Evolutionary conservation across 1,140 invertebrate genomes (phyloP).

Genomic region (Leptoteleia sp.): DNA sequence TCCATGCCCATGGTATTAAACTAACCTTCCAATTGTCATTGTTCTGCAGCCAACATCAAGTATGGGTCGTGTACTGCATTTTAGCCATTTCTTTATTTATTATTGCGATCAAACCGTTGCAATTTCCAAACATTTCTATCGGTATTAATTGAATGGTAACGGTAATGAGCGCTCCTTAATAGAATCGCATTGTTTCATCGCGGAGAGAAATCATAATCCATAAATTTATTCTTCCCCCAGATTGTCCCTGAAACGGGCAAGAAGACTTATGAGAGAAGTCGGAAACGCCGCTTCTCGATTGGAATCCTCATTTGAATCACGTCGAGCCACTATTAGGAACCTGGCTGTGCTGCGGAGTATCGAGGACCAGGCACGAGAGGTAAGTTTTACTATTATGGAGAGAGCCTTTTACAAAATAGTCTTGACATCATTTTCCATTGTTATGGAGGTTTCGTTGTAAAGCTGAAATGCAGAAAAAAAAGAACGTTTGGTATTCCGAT

Average conservation of each 20-base stretch:
- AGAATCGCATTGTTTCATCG: constrained; percentile 14
- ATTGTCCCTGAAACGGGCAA: constrained; percentile 75
- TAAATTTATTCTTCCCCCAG: constrained; percentile 62
- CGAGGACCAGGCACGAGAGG: constrained; percentile 80
- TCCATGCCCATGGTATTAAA: too few species aligned
- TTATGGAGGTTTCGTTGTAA: too few species aligned
- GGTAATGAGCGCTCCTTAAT: constrained; percentile 19
- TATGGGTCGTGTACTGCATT: too few species aligned
- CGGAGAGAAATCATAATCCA: constrained; percentile 33
- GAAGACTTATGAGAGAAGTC: constrained; percentile 77
- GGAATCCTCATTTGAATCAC: constrained; percentile 79
- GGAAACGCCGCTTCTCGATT: constrained; percentile 78
- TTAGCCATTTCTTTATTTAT: too few species aligned
- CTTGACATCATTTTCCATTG: constrained; percentile 49
- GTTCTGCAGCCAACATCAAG: too few species aligned
- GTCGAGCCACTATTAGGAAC: constrained; percentile 79
- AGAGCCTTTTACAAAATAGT: constrained; percentile 26
- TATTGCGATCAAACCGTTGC: constrained; percentile 14
- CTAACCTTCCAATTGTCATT: too few species aligned
- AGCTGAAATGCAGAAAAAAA: too few species aligned
- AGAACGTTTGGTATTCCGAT: too few species aligned
- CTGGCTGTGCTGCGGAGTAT: constrained; percentile 78
- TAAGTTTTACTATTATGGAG: too few species aligned
- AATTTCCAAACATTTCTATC: constrained; percentile 37
- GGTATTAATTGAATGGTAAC: constrained; percentile 28